Evolutionary conservation across 2,113 vertebrate genomes (phyloP).

Genomic region (Corythornis madagascariensis): DNA sequence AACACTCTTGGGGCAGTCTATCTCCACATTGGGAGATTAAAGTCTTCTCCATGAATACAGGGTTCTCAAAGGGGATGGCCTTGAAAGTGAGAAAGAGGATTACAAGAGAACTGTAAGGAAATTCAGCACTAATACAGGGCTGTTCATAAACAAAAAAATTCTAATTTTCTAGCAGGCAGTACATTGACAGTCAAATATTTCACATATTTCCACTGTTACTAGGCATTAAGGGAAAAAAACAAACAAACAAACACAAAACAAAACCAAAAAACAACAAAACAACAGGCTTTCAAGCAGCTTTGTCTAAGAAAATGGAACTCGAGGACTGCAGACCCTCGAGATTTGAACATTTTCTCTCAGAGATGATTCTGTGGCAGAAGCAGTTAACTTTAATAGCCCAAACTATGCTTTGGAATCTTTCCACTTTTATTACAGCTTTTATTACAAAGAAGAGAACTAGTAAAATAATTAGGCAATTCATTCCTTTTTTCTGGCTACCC

Average conservation of each 20-base stretch:
- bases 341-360: not conserved
- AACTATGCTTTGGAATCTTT: slow-evolving; percentile 18
- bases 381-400: slow-evolving; percentile 26
- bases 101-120: not conserved
- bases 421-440: slow-evolving; percentile 12
- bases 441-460: slow-evolving; percentile 28
- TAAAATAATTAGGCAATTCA: slow-evolving; percentile 51
- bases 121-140: not conserved
- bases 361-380: not conserved
- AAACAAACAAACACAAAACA: too few species aligned
- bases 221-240: not conserved
- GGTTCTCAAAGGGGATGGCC: not conserved
- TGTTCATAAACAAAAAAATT: not conserved
- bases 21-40: not conserved
- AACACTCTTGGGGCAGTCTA: not conserved
- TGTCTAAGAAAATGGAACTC: not conserved
- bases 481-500: slow-evolving; percentile 6
- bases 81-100: not conserved
- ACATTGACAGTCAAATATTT: not conserved
- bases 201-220: not conserved
- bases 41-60: not conserved
- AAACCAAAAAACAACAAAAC: too few species aligned
- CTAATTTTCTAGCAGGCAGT: not conserved
- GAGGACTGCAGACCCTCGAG: not conserved
- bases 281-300: not conserved